Base-by-base conservation (phyloP, 2,797 vertebrate genomes). In the Setipinna tenuifilis region DNA sequence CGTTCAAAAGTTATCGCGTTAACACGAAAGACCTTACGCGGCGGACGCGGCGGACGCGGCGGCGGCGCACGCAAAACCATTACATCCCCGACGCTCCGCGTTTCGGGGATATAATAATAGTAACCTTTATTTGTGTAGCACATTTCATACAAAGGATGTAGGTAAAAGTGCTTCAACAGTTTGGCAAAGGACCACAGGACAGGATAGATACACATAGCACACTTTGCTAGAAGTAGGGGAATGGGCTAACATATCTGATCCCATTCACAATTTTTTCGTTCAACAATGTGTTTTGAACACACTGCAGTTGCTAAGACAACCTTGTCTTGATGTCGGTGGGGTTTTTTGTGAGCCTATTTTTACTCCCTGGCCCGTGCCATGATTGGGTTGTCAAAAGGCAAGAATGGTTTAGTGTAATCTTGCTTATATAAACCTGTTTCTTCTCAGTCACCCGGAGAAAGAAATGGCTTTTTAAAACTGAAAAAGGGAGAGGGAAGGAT, bases 371-470 rank as follows among this genome's bases (percentile, higher is more conserved):
- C 31, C 31, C 28, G 25, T 41, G 61, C 6, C 17, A 81, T n/a
- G 41, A 25, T 41, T 58, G 25, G 28, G 83, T 31, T 50, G 82
- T 83, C 68, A 46, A 35, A 83, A 28, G 23, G 12, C 41, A 58
- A 54, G 61, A 21, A 12, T 35, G 58, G 21, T 59, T 85, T 41
- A 28, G 50, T 23, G 23, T 50, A 46, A 41, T 58, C 57, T 58
- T 2, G 44, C 82, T 83, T 85, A 83, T 25, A 75, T 82, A 85
- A 81, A 62, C 46, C 71, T 82, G 81, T 65, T 65, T 75, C 68
- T 75, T 41, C 68, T 75, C 68, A 75, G 10, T 1, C 28, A 28
- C 62, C 1, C 11, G 16, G 68, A 75, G 68, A 35, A 35, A 41
- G 68, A 75, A 75, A 75, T 19, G 14, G 68, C 28, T 35, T 35